Percentiles rank a stretch among this genome's conserved stretches.
These are phyloP conservation scores for Venturia canescens DNA, from an alignment of 1,140 invertebrate species.

Conservation along the genomic window DNA sequence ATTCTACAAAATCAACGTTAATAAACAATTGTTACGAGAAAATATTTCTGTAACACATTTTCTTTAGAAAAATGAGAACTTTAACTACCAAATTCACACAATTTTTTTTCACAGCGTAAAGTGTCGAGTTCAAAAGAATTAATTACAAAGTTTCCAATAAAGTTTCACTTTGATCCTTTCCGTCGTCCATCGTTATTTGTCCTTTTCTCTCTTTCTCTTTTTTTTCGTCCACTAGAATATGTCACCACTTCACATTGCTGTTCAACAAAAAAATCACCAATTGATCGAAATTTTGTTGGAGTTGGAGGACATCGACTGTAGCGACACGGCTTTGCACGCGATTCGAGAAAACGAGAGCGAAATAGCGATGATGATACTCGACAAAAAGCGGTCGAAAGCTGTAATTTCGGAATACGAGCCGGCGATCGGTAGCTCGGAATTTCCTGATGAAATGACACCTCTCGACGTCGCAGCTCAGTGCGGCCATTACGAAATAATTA, in stretches of 20 bases:
- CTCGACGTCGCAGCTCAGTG: slow-evolving; percentile 84
- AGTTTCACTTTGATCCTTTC: no score
- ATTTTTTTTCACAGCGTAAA: no score
- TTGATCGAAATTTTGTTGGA: slow-evolving; percentile 78
- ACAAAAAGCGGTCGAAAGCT: slow-evolving; percentile 73
- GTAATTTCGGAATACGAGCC: slow-evolving; percentile 77
- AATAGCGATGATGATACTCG: slow-evolving; percentile 75
- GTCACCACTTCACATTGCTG: slow-evolving; percentile 78
- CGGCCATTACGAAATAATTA: slow-evolving; percentile 84
- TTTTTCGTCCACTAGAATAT: slow-evolving; percentile 69
- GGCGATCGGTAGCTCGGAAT: slow-evolving; percentile 78
- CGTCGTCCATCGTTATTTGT: background rate
- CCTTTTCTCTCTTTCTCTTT: slow-evolving; percentile 36
- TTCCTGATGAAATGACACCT: slow-evolving; percentile 84
- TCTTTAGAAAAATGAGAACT: no score
- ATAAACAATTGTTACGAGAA: no score
- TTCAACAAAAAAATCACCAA: slow-evolving; percentile 72
- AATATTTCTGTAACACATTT: no score
- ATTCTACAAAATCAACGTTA: no score
- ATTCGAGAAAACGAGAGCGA: slow-evolving; percentile 75
- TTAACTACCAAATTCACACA: no score
- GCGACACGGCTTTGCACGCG: slow-evolving; percentile 78
- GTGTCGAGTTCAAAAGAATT: no score
- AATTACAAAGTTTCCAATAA: no score
- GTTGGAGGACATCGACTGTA: slow-evolving; percentile 76